Evolutionary conservation across 2,113 vertebrate genomes (phyloP).

Genomic region (Ciconia maguari): DNA sequence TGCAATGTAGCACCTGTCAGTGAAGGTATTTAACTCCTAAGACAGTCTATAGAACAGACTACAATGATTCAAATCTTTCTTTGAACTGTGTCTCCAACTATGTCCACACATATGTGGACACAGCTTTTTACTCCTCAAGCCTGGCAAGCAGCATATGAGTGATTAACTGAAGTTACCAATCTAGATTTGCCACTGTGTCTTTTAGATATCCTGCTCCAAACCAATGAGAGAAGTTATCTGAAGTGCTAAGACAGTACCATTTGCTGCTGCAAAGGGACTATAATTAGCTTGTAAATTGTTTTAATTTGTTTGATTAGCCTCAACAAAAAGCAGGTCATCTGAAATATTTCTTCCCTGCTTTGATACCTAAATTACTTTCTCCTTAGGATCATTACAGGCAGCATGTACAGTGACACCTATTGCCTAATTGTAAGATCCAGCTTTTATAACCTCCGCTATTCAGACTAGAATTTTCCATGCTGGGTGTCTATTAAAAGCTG

Average conservation of each 20-base stretch:
- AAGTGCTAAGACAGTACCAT: neutral
- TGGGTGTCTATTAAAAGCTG: neutral
- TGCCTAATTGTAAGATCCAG: neutral
- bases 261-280: neutral
- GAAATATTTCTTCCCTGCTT: conserved; percentile 35
- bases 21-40: neutral
- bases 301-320: conserved; percentile 42
- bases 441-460: neutral
- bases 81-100: neutral
- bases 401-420: neutral
- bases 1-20: neutral
- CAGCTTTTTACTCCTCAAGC: neutral
- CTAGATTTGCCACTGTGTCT: neutral
- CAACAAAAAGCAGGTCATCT: conserved; percentile 18
- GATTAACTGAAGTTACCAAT: neutral
- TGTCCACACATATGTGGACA: neutral
- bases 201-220: neutral
- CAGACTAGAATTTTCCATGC: neutral
- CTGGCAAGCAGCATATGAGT: neutral
- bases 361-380: conserved; percentile 40
- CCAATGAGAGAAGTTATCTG: neutral
- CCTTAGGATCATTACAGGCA: neutral
- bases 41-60: neutral
- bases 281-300: neutral
- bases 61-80: neutral